phyloP scores from a whole-genome alignment of 2,888 invertebrate genomes.

The Calameuta idolon region DNA sequence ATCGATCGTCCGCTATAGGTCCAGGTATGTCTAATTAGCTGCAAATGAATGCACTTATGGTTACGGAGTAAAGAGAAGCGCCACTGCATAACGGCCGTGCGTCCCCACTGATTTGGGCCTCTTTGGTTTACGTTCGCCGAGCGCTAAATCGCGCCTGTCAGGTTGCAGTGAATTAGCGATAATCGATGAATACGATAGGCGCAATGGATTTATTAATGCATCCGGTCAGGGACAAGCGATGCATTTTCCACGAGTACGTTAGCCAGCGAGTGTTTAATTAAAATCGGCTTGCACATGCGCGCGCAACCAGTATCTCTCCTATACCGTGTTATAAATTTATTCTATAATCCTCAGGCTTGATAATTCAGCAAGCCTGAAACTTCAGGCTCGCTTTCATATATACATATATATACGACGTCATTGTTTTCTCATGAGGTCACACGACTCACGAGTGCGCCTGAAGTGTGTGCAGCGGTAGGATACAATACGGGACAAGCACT shows the following conservation, averaged over 20 bases:
- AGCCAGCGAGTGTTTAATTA: background rate
- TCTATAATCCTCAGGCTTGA: background rate
- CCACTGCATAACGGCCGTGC: background rate
- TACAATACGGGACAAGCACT: background rate
- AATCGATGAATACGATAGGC: background rate
- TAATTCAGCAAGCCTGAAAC: background rate
- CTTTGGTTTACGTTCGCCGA: background rate
- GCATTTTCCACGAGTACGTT: background rate
- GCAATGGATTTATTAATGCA: background rate
- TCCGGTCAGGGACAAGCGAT: background rate
- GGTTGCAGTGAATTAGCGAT: background rate
- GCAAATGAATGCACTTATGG: background rate
- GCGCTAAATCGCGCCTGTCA: background rate
- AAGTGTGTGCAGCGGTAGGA: background rate
- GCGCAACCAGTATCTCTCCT: background rate
- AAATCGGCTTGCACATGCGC: background rate
- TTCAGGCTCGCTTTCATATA: background rate
- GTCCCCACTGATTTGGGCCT: background rate
- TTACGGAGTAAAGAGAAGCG: background rate
- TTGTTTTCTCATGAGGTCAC: background rate
- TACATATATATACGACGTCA: background rate
- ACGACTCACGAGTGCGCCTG: background rate
- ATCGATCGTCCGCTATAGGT: background rate
- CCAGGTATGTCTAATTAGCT: background rate
- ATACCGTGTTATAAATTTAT: background rate